Percentiles rank a stretch among this genome's conserved stretches.
phyloP scores from a whole-genome alignment of 2,113 vertebrate species.

The Holacanthus passer region DNA sequence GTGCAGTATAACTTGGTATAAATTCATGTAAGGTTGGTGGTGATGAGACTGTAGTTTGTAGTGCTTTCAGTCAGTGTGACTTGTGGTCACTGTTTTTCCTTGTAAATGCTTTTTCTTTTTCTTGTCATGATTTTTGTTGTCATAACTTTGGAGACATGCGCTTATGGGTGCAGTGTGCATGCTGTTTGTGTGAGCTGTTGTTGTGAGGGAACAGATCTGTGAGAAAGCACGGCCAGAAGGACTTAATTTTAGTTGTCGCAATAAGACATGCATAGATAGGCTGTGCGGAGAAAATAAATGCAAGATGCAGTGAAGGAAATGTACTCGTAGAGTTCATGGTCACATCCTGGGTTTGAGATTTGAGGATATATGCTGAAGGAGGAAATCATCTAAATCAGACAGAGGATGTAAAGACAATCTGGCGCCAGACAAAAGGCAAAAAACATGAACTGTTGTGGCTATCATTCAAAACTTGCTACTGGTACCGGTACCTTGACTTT shows the following conservation, averaged over 20 bases:
- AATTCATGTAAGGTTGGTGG: neutral
- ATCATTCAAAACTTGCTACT: too few relatives aligned
- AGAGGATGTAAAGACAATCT: neutral
- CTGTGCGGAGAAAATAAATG: neutral
- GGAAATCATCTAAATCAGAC: constrained; percentile 1
- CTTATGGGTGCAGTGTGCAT: neutral
- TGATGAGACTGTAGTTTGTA: neutral
- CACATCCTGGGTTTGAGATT: neutral
- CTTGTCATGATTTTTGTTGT: neutral
- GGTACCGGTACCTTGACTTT: too few relatives aligned
- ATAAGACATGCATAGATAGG: neutral
- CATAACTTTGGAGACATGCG: neutral
- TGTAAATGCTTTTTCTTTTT: neutral
- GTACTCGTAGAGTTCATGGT: neutral
- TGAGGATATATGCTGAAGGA: neutral
- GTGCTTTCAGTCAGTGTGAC: neutral
- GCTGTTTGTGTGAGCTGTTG: neutral
- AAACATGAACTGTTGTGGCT: too few relatives aligned
- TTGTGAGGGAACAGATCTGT: neutral
- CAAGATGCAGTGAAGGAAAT: neutral
- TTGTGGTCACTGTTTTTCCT: neutral
- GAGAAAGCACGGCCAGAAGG: neutral
- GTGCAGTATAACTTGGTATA: neutral
- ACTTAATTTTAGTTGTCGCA: neutral
- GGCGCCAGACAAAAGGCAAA: neutral